Evolutionary conservation across 2,888 invertebrate genomes (phyloP).

Genomic region (Aethes cnicana): DNA sequence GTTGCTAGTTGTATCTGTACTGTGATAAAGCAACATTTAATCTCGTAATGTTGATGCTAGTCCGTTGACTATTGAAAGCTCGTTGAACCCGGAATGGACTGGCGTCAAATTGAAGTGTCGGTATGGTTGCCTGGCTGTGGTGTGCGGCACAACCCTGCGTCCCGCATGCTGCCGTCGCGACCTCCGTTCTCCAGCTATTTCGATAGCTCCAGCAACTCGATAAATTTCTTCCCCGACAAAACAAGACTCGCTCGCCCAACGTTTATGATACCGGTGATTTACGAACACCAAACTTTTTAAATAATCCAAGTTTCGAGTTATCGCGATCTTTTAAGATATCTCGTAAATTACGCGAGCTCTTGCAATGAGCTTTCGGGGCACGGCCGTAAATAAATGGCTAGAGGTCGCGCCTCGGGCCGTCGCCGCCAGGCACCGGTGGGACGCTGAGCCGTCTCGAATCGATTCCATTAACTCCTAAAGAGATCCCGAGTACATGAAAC

Average conservation of each 20-base stretch:
- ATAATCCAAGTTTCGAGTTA: conserved; percentile 20
- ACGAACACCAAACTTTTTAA: conserved; percentile 41
- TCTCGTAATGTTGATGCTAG: conserved; percentile 1
- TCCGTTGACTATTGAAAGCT: background rate
- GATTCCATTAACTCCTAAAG: too few species aligned
- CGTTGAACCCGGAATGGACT: background rate
- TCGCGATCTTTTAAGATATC: conserved; percentile 18
- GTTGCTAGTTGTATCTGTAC: background rate
- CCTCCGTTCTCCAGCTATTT: conserved; percentile 23
- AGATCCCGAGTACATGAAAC: background rate
- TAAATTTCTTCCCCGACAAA: conserved; percentile 29
- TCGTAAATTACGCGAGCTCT: conserved; percentile 27
- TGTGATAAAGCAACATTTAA: background rate
- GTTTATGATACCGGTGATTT: conserved; percentile 46
- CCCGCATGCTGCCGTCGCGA: conserved; percentile 27
- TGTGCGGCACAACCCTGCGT: conserved; percentile 20
- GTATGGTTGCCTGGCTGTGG: conserved; percentile 12
- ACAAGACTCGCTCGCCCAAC: conserved; percentile 30
- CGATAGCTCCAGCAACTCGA: conserved; percentile 18
- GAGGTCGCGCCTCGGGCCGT: too few species aligned
- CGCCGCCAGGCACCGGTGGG: too few species aligned
- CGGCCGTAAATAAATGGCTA: conserved; percentile 15
- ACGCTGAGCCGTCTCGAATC: too few species aligned
- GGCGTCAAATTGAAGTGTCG: conserved; percentile 12
- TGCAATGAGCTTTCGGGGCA: conserved; percentile 14